A percentile compares a stretch with the other conserved stretches of the same genome.
phyloP scores from a whole-genome alignment of 2,888 invertebrate genomes.

The Choristoneura rosaceana region DNA sequence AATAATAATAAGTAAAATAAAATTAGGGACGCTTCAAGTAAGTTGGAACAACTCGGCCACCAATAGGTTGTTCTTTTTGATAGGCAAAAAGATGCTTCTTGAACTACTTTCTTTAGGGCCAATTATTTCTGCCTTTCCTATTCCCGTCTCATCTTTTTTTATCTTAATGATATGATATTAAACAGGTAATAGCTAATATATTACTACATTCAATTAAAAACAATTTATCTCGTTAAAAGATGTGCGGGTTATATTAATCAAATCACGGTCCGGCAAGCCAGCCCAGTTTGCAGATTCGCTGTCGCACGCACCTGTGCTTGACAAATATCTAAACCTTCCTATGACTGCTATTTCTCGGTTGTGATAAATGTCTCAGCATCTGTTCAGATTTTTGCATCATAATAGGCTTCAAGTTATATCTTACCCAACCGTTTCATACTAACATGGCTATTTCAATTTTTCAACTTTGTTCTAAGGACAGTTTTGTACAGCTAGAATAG shows the following conservation, averaged over 20 bases:
- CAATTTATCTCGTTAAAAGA: slow-evolving; percentile 19
- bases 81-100: too few relatives aligned
- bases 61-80: too few relatives aligned
- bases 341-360: slow-evolving; percentile 2
- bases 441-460: not conserved
- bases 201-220: not conserved
- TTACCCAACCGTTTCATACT: not conserved
- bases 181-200: slow-evolving; percentile 6
- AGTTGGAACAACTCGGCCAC: too few relatives aligned
- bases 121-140: slow-evolving; percentile 63
- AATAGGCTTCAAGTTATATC: not conserved
- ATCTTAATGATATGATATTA: slow-evolving; percentile 44
- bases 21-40: too few relatives aligned
- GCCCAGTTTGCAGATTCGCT: slow-evolving; percentile 19
- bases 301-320: slow-evolving; percentile 26
- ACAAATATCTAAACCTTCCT: slow-evolving; percentile 24
- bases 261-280: slow-evolving; percentile 8
- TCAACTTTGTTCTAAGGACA: not conserved
- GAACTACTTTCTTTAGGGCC: too few relatives aligned
- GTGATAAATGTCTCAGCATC: slow-evolving; percentile 23
- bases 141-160: slow-evolving; percentile 54
- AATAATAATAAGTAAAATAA: too few relatives aligned
- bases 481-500: too few relatives aligned
- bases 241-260: slow-evolving; percentile 21
- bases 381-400: slow-evolving; percentile 6